Base-by-base conservation (phyloP, 1,140 invertebrate genomes). In the Apocrypta bakeri region DNA sequence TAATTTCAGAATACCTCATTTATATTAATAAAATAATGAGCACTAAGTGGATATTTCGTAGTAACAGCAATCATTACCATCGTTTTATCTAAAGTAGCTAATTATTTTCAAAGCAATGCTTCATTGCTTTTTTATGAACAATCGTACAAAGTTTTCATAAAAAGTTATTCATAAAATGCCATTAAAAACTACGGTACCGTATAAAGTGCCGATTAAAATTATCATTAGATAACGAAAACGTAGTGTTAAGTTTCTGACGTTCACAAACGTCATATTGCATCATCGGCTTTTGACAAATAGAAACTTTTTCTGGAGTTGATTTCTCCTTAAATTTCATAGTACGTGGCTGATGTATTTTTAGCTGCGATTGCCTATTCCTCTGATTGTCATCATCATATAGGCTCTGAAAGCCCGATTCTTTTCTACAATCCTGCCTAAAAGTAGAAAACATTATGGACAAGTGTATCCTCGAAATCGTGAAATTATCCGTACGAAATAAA, bases 261-360 rank as follows among this genome's bases (percentile, higher is more conserved):
- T 77, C 33, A 31, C 29, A 64, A 63, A 40, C 71, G 9, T 84
- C 73, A 25, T 48, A 75, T 84, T 79, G 63, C 69, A 81, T 84
- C 79, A 71, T 64, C 40, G 27, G 42, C 17, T 42, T 4, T 56
- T 37, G 21, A 29, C n/a, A 21, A 63, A 24, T 4, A 29, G 72
- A 42, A 76, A 76, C 27, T 63, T 25, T 66, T 68, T 79, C 76
- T 21, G 25, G 68, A n/a, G 29, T 31, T 71, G 37, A 72, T 79
- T 78, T 81, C 81, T 84, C 75, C n/a, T 71, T 69, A 29, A 71
- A 69, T 81, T 79, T 84, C 40, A 17, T 66, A 8, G 12, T 63
- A 37, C 29, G 33, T 27, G 31, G 25, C 27, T 48, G 37, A 33
- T 68, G 56, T 48, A 81, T 75, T 37, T 81, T 42, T 61, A 40